Evolutionary conservation across 2,113 vertebrate species (phyloP).

Genomic region (Apistogramma diplotaenia): DNA sequence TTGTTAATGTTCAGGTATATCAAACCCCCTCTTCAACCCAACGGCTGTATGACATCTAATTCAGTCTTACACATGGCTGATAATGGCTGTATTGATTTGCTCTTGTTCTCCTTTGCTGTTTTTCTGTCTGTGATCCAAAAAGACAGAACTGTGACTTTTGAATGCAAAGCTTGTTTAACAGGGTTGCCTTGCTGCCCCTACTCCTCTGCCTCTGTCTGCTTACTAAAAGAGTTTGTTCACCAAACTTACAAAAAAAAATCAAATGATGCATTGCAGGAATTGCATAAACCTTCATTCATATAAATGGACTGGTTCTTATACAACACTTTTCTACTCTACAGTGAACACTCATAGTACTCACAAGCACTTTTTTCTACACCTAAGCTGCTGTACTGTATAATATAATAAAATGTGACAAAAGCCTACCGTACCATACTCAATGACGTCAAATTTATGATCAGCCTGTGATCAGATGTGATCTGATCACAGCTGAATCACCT

Average conservation of each 20-base stretch:
- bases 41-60: constrained; percentile 69
- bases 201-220: background rate
- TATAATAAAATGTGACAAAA: no score
- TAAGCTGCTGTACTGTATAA: no score
- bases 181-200: background rate
- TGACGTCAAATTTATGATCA: no score
- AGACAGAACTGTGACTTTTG: background rate
- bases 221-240: background rate
- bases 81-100: constrained; percentile 74
- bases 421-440: no score
- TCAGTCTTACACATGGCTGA: constrained; percentile 54
- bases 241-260: no score
- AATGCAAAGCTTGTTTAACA: background rate
- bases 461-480: no score
- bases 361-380: no score
- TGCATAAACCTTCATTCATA: background rate
- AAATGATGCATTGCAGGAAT: no score
- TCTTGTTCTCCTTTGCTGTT: constrained; percentile 14
- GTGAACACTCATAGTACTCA: no score
- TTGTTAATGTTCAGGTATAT: constrained; percentile 64
- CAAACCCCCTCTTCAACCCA: constrained; percentile 49
- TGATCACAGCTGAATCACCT: no score
- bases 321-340: no score
- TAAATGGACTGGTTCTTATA: no score
- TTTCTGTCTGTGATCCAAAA: background rate